These are phyloP conservation scores for Hirtodrosophila trivittata DNA, from an alignment of 2,888 invertebrate species.

Conservation along the genomic window DNA sequence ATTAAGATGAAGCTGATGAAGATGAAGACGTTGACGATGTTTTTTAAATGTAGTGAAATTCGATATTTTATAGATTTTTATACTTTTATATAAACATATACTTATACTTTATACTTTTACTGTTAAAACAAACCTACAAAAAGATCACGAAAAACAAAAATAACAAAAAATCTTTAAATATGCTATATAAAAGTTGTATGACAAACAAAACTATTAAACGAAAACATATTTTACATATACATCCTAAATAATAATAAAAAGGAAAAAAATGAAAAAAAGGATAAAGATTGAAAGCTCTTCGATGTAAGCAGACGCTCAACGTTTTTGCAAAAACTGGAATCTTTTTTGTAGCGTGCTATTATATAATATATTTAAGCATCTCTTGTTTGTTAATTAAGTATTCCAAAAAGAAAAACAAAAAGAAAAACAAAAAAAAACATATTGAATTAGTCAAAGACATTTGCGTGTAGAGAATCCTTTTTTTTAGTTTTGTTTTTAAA, in stretches of 20 bases:
- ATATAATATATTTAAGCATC: constrained; percentile 49
- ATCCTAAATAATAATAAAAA: constrained; percentile 6
- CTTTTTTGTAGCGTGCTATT: constrained; percentile 68
- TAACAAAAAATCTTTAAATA: constrained; percentile 54
- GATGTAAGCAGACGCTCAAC: constrained; percentile 65
- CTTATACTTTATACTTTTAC: constrained; percentile 79
- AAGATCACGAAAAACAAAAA: constrained; percentile 33
- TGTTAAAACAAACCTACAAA: constrained; percentile 61
- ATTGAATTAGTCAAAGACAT: constrained; percentile 63
- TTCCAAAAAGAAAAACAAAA: constrained; percentile 44
- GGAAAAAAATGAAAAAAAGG: not conserved
- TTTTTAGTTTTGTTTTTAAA: constrained; percentile 19
- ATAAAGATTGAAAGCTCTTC: constrained; percentile 14
- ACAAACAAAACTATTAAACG: constrained; percentile 39
- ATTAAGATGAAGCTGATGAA: constrained; percentile 15
- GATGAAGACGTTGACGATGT: constrained; percentile 37
- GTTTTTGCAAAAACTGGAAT: constrained; percentile 65
- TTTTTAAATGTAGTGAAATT: constrained; percentile 79
- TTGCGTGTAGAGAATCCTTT: constrained; percentile 42
- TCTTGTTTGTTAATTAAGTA: constrained; percentile 60
- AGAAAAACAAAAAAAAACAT: constrained; percentile 14
- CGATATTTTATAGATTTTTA: constrained; percentile 80
- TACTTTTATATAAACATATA: constrained; percentile 79
- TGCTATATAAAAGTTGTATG: constrained; percentile 61
- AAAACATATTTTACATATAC: constrained; percentile 57